Percentiles rank a stretch among this genome's conserved stretches.
These are phyloP conservation scores for Aurelia aurita complex sp. Pacific DNA, from an alignment of 30 jellyfish, hydroid and myxozoan species.

Conservation along the genomic window DNA sequence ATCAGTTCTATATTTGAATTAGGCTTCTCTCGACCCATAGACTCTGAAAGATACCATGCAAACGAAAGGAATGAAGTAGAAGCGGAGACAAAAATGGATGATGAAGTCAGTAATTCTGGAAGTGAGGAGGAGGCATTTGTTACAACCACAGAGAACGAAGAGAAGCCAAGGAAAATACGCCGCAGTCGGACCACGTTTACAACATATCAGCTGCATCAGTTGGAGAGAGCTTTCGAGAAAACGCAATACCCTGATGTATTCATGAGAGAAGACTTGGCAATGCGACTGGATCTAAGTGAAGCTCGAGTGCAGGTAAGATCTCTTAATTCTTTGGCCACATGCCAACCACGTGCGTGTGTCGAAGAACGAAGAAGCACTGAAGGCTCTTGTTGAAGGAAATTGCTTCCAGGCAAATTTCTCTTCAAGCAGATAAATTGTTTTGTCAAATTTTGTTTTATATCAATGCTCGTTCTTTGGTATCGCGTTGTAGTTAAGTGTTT, in stretches of 20 bases:
- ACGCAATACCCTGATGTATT: slow-evolving; percentile 98
- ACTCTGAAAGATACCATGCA: too few species aligned
- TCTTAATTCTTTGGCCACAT: too few species aligned
- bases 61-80: background rate
- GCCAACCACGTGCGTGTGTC: too few species aligned
- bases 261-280: slow-evolving; percentile 92
- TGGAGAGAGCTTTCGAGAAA: slow-evolving; percentile 95
- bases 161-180: slow-evolving; percentile 84
- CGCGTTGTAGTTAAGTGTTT: too few species aligned
- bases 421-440: too few species aligned
- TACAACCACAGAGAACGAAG: slow-evolving; percentile 50
- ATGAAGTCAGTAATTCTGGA: slow-evolving; percentile 59
- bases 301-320: slow-evolving; percentile 94
- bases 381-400: too few species aligned
- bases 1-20: too few species aligned
- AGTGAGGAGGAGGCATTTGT: slow-evolving; percentile 56
- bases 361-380: too few species aligned
- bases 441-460: too few species aligned
- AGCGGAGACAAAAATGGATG: slow-evolving; percentile 15
- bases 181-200: slow-evolving; percentile 97
- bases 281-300: slow-evolving; percentile 94
- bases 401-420: too few species aligned
- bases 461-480: too few species aligned
- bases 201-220: slow-evolving; percentile 95
- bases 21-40: too few species aligned